Conservation (phyloP, 2,113 vertebrate genomes). For the Peromyscus maniculatus region DNA sequence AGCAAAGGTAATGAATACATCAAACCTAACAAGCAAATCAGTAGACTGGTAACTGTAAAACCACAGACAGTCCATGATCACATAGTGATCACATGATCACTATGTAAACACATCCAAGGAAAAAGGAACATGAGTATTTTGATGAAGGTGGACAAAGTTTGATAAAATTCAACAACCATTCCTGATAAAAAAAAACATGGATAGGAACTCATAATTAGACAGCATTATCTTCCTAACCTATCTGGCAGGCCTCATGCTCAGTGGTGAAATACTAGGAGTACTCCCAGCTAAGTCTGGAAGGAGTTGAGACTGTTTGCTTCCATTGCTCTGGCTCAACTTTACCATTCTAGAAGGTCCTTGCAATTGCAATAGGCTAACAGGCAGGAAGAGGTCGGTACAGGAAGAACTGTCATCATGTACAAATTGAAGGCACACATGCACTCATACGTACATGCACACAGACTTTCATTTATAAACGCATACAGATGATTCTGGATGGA, state of each 20-base stretch:
- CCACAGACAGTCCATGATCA: background rate
- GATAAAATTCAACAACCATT: conserved; percentile 45
- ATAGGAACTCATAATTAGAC: background rate
- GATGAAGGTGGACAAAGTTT: background rate
- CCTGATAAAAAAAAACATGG: background rate
- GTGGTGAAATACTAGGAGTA: conserved; percentile 41
- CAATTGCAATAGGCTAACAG: background rate
- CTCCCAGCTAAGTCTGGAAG: background rate
- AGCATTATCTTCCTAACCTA: background rate
- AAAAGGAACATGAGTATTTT: background rate
- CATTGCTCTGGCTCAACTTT: background rate
- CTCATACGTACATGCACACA: background rate
- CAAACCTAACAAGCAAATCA: conserved; percentile 18
- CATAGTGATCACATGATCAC: background rate
- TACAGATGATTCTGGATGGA: background rate
- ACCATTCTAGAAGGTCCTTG: background rate
- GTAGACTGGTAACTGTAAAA: background rate
- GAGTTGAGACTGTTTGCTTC: background rate
- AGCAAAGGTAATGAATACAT: conserved; percentile 5
- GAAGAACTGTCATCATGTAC: background rate
- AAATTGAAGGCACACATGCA: background rate
- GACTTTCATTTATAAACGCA: background rate
- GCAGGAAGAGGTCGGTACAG: background rate
- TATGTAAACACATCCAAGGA: background rate
- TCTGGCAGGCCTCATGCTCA: background rate